A percentile compares a stretch with the other conserved stretches of the same genome.
Conservation (phyloP, 2,888 invertebrate genomes). For the Frankliniella intonsa region DNA sequence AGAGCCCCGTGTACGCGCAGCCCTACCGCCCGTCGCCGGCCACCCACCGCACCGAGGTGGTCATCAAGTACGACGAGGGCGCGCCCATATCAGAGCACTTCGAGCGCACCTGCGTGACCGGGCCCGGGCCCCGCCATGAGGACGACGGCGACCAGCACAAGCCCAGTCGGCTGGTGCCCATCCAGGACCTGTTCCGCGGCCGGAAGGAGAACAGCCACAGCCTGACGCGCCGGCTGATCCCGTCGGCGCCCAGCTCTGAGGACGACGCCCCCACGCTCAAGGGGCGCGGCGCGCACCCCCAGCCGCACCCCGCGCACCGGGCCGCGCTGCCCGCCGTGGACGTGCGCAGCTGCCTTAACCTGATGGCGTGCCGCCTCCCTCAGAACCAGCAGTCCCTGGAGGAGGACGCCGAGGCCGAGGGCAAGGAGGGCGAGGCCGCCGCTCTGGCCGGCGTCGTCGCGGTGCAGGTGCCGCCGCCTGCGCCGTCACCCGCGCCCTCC, state of each 20-base stretch:
- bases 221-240: not conserved
- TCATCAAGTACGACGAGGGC: not conserved
- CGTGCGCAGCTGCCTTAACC: slow-evolving; percentile 31
- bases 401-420: slow-evolving; percentile 14
- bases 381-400: slow-evolving; percentile 22
- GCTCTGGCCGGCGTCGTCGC: slow-evolving; percentile 40
- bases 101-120: not conserved
- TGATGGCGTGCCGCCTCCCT: slow-evolving; percentile 9
- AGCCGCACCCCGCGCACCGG: slow-evolving; percentile 29
- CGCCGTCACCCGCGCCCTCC: not conserved
- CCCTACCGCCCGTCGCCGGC: not conserved
- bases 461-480: not conserved
- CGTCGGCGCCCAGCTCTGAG: not conserved
- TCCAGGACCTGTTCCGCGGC: slow-evolving; percentile 10
- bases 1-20: slow-evolving; percentile 12
- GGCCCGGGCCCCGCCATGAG: not conserved
- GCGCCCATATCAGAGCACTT: slow-evolving; percentile 9
- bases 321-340: slow-evolving; percentile 31
- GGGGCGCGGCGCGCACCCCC: slow-evolving; percentile 7
- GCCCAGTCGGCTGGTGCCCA: not conserved
- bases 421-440: not conserved
- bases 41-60: not conserved
- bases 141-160: not conserved
- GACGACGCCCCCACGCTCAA: slow-evolving; percentile 24
- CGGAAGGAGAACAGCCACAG: slow-evolving; percentile 19